Percentiles rank a stretch among this genome's conserved stretches.
phyloP scores from a whole-genome alignment of 2,113 vertebrate genomes.

The Takifugu bimaculatus region DNA sequence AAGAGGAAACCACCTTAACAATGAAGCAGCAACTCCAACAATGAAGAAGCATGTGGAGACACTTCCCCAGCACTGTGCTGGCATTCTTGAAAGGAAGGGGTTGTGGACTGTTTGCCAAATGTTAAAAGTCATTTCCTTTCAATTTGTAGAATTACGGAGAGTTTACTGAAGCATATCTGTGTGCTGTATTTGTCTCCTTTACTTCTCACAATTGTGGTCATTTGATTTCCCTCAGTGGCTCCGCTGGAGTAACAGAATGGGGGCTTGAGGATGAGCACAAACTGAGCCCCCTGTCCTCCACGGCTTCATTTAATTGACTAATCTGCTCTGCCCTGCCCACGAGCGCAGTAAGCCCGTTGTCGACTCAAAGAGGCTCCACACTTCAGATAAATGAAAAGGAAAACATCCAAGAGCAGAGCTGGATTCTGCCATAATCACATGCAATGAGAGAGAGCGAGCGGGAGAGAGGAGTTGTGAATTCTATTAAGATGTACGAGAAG shows the following conservation, averaged over 20 bases:
- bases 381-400: constrained; percentile 55
- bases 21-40: too few relatives aligned
- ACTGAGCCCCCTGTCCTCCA: constrained; percentile 47
- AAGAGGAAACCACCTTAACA: too few relatives aligned
- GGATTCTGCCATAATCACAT: constrained; percentile 44
- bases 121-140: constrained; percentile 15
- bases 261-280: constrained; percentile 55
- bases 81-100: neutral
- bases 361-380: constrained; percentile 48
- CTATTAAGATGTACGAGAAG: constrained; percentile 66
- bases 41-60: too few relatives aligned
- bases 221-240: constrained; percentile 45
- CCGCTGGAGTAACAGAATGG: constrained; percentile 45
- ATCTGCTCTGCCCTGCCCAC: constrained; percentile 58
- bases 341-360: constrained; percentile 62
- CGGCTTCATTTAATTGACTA: constrained; percentile 67
- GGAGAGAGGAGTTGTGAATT: constrained; percentile 51
- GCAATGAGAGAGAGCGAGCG: neutral
- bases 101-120: constrained; percentile 3
- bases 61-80: neutral
- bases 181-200: constrained; percentile 31
- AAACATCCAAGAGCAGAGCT: constrained; percentile 21
- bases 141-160: constrained; percentile 31
- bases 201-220: constrained; percentile 44
- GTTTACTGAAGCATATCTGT: constrained; percentile 20